Conservation (phyloP, 2,113 vertebrate genomes). For the Riparia riparia region DNA sequence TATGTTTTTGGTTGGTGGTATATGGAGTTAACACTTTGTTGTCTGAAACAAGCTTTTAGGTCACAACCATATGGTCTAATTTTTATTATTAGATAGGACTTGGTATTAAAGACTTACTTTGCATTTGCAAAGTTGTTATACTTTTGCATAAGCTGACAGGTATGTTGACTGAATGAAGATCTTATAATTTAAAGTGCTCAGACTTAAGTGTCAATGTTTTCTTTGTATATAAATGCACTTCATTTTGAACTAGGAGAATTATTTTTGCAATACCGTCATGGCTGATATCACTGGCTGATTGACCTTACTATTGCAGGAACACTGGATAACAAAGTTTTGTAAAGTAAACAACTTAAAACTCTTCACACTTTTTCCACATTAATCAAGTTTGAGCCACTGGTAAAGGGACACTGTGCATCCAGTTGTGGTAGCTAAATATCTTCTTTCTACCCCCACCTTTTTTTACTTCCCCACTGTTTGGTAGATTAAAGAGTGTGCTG, state of each 20-base stretch:
- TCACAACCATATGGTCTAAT: background rate
- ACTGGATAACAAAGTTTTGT: background rate
- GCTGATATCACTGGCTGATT: background rate
- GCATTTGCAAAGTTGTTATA: background rate
- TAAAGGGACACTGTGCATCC: background rate
- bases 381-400: background rate
- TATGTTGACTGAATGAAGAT: background rate
- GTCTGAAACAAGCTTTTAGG: background rate
- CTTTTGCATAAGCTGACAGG: background rate
- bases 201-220: background rate
- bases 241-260: background rate
- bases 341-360: background rate
- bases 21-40: background rate
- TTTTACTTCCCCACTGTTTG: background rate
- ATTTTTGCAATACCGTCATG: background rate
- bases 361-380: fast-evolving
- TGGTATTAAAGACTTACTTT: background rate
- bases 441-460: background rate
- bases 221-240: background rate
- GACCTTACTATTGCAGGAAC: background rate
- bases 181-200: background rate
- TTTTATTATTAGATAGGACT: background rate
- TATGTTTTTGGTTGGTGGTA: background rate
- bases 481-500: conserved; percentile 95
- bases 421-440: background rate